These are phyloP conservation scores for Marisa cornuarietis DNA, from an alignment of 1,140 invertebrate genomes.

Conservation along the genomic window DNA sequence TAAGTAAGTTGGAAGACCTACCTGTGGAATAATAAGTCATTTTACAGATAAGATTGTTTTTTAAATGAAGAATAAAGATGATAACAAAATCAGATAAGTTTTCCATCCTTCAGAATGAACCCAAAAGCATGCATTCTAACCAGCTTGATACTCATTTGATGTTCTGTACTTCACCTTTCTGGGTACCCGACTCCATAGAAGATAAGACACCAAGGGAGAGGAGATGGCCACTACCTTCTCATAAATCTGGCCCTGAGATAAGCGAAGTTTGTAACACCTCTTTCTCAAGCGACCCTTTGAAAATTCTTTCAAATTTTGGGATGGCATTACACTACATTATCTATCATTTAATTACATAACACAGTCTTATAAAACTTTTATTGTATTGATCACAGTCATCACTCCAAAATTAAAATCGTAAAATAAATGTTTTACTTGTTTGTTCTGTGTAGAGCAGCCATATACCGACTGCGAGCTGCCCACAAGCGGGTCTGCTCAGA, in stretches of 20 bases:
- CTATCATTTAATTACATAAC: background rate
- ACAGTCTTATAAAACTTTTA: background rate
- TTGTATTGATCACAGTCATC: background rate
- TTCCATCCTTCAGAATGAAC: background rate
- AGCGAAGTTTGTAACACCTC: background rate
- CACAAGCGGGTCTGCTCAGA: conserved; percentile 58
- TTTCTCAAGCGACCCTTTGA: background rate
- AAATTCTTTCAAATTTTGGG: background rate
- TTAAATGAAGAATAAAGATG: background rate
- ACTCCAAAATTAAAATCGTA: background rate
- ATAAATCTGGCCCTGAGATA: too few relatives aligned
- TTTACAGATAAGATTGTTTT: too few relatives aligned
- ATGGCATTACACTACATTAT: background rate
- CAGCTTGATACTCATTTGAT: background rate
- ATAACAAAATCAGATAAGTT: background rate
- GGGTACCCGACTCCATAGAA: background rate
- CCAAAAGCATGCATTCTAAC: background rate
- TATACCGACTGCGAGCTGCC: conserved; percentile 51
- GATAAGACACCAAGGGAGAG: too few relatives aligned
- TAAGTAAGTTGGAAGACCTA: conserved; percentile 39
- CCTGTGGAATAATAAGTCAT: too few relatives aligned
- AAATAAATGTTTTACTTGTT: background rate
- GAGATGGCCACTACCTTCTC: too few relatives aligned
- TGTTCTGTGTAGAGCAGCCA: conserved; percentile 50
- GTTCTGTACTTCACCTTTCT: background rate